Percentiles rank a stretch among this genome's conserved stretches.
These are phyloP conservation scores for Sula dactylatra DNA, from an alignment of 2,113 vertebrate species.

Conservation along the genomic window DNA sequence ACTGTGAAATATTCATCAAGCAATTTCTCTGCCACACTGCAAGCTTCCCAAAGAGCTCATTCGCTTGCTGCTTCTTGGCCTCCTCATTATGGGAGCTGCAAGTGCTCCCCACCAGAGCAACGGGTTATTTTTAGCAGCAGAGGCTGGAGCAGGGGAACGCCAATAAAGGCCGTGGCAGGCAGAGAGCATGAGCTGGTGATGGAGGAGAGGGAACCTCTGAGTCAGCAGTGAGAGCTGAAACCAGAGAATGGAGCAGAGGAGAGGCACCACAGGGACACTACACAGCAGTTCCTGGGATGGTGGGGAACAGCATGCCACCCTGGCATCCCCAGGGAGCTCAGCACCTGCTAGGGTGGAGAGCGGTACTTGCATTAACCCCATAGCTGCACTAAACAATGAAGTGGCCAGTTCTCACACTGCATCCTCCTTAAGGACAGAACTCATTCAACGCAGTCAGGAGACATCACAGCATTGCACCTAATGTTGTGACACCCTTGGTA, in stretches of 20 bases:
- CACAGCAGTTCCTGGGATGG: background rate
- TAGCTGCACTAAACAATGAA: background rate
- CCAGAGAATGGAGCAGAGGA: background rate
- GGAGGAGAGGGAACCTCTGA: background rate
- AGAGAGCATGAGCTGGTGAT: background rate
- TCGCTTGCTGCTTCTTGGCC: background rate
- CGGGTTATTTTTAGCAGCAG: background rate
- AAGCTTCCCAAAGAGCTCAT: background rate
- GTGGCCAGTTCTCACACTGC: background rate
- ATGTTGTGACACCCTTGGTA: background rate
- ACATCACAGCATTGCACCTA: background rate
- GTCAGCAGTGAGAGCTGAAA: background rate
- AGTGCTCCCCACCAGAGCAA: background rate
- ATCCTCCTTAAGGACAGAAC: background rate
- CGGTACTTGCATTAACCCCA: background rate
- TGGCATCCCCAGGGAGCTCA: background rate
- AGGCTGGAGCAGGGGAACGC: background rate
- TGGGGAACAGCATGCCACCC: background rate
- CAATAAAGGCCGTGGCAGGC: background rate
- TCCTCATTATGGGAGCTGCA: background rate
- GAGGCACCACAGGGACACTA: background rate
- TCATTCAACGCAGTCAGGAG: background rate
- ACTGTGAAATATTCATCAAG: background rate
- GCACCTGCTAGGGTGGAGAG: background rate
- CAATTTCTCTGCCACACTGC: background rate